Evolutionary conservation across 2,888 invertebrate genomes (phyloP).

Genomic region (Athalia circularis): DNA sequence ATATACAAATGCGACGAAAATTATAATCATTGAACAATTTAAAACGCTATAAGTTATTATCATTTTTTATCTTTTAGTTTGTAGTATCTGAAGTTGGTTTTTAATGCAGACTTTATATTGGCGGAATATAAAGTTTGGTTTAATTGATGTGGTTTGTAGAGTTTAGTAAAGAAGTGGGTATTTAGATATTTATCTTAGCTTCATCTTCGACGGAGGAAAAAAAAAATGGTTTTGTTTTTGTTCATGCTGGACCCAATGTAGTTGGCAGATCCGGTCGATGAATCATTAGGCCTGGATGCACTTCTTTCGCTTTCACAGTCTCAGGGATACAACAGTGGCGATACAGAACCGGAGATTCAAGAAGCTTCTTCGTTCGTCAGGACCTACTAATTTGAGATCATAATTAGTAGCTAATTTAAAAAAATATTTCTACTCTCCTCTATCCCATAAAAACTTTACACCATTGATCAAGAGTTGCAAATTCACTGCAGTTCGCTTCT

Average conservation of each 20-base stretch:
- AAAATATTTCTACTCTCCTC: no score
- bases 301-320: constrained; percentile 71
- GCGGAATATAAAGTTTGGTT: no score
- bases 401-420: no score
- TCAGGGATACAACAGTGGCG: constrained; percentile 68
- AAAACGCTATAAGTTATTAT: neutral
- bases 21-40: constrained; percentile 26
- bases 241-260: constrained; percentile 54
- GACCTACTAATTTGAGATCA: constrained; percentile 60
- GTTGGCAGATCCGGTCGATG: constrained; percentile 62
- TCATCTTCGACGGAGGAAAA: neutral
- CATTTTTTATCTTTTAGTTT: neutral
- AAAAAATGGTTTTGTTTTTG: constrained; percentile 7
- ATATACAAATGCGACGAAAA: constrained; percentile 26
- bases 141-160: no score
- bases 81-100: neutral
- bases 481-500: no score
- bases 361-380: constrained; percentile 66
- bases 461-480: no score
- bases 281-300: constrained; percentile 70
- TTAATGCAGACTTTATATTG: no score
- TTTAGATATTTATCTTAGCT: neutral
- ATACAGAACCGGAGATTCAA: constrained; percentile 67
- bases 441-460: no score
- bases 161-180: neutral